Base-by-base conservation (phyloP, 2,113 vertebrate species). In the Speoplatyrhinus poulsoni region DNA sequence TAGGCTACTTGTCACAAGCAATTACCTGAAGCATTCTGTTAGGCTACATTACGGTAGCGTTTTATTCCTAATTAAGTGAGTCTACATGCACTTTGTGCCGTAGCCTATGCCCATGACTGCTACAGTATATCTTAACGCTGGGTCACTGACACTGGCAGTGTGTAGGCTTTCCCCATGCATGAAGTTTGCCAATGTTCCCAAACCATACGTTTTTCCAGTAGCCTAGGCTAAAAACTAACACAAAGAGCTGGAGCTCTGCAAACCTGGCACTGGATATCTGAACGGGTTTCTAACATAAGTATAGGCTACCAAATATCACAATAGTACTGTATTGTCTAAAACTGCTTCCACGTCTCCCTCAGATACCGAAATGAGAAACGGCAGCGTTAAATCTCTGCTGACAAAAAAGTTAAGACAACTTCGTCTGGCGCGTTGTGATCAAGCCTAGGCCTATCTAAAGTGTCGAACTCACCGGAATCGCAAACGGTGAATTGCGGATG, bases 271-370 rank as follows among this genome's bases (percentile, higher is more conserved):
- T 41, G 36, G 36, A 41, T 41, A 41, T 41, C 7, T 41, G 4
- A 41, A 41, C 7, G 7, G 5, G 1, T 41, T 41, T 5, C 7
- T 41, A 6, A 41, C 36, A 41, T 41, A 6, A 41, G 26, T 26
- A 3, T 26, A 26, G 26, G 26, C 26, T 8, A 41, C 36, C 36
- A 41, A 41, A 41, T 41, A 41, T 41, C 7, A 41, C 36, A 41
- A 41, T 41, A 8, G 36, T 26, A 26, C 2, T 26, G 26, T 41
- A 26, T 26, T 26, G 2, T 41, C 7, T 41, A 41, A 6, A 6
- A 41, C 36, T 41, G 46, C 57, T 2, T 76, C 74, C 82, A 82
- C 77, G 83, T 60, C 71, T 32, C 72, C 68, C 70, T 83, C 76
- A 50, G 66, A 76, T 65, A 75, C 67, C 13, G 63, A 12, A 12